A percentile compares a stretch with the other conserved stretches of the same genome.
phyloP scores from a whole-genome alignment of 1,140 invertebrate genomes.

The Lepidurus couesii region DNA sequence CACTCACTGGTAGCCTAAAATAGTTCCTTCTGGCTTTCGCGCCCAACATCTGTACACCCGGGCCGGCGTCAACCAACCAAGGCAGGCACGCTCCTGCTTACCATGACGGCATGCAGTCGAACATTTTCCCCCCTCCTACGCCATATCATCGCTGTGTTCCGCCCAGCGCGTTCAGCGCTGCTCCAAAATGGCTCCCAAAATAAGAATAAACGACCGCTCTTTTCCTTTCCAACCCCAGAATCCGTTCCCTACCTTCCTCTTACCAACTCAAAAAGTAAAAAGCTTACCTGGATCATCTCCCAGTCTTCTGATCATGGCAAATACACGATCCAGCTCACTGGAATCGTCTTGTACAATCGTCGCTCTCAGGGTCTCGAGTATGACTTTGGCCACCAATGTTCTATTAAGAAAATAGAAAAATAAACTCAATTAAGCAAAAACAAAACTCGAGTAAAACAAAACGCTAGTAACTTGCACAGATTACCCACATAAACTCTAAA shows the following conservation, averaged over 20 bases:
- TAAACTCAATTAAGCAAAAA: background rate
- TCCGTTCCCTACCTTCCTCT: background rate
- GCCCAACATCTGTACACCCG: background rate
- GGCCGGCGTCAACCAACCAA: background rate
- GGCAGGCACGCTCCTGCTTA: slow-evolving; percentile 8
- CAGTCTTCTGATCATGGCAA: slow-evolving; percentile 46
- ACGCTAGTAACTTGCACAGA: too few relatives aligned
- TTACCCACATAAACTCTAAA: background rate
- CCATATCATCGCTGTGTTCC: background rate
- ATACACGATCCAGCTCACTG: slow-evolving; percentile 44
- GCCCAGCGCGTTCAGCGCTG: background rate
- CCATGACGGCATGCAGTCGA: background rate
- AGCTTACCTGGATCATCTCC: slow-evolving; percentile 48
- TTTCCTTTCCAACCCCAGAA: background rate
- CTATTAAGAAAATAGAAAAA: slow-evolving; percentile 40
- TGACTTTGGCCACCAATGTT: slow-evolving; percentile 48
- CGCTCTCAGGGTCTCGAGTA: slow-evolving; percentile 47
- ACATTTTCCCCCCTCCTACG: background rate
- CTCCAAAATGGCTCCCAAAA: slow-evolving; percentile 11
- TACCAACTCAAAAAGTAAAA: slow-evolving; percentile 25
- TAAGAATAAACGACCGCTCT: slow-evolving; percentile 12
- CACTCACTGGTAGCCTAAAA: background rate
- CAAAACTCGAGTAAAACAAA: too few relatives aligned
- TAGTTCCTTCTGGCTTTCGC: slow-evolving; percentile 15
- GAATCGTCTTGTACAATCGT: slow-evolving; percentile 41